phyloP scores from a whole-genome alignment of 2,888 invertebrate species.

The Harpalus rubripes region DNA sequence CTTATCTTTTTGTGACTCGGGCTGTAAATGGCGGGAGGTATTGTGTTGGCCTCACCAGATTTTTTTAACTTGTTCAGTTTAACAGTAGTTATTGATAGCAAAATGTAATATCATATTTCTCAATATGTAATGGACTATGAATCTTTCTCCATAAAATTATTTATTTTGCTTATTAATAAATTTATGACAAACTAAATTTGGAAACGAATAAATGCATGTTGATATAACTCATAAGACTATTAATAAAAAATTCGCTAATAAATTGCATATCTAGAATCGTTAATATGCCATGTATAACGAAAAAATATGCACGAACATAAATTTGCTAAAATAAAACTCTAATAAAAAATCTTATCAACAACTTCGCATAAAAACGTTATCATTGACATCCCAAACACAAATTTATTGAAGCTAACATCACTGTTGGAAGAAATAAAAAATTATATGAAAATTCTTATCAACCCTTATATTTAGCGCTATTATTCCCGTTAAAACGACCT shows the following conservation, averaged over 20 bases:
- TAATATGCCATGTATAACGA: neutral
- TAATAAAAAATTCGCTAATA: neutral
- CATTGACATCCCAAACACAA: constrained; percentile 25
- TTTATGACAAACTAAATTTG: no score
- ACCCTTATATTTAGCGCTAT: constrained; percentile 21
- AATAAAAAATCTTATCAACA: constrained; percentile 24
- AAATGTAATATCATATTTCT: no score
- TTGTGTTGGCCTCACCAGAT: no score
- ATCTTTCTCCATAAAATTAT: no score
- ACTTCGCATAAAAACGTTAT: constrained; percentile 18
- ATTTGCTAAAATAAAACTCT: neutral
- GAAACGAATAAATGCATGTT: neutral
- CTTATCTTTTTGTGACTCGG: no score
- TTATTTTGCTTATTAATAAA: no score
- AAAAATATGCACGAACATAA: constrained; percentile 6
- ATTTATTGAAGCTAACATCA: constrained; percentile 30
- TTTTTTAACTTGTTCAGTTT: no score
- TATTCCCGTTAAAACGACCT: constrained; percentile 31
- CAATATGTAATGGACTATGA: no score
- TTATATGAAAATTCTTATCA: constrained; percentile 26
- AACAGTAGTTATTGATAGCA: no score
- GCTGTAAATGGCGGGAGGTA: no score
- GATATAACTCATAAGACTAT: neutral
- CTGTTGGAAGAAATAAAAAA: constrained; percentile 12
- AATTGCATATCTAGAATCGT: constrained; percentile 1